Conservation (phyloP, 2,113 vertebrate genomes). For the Stictonetta naevosa region DNA sequence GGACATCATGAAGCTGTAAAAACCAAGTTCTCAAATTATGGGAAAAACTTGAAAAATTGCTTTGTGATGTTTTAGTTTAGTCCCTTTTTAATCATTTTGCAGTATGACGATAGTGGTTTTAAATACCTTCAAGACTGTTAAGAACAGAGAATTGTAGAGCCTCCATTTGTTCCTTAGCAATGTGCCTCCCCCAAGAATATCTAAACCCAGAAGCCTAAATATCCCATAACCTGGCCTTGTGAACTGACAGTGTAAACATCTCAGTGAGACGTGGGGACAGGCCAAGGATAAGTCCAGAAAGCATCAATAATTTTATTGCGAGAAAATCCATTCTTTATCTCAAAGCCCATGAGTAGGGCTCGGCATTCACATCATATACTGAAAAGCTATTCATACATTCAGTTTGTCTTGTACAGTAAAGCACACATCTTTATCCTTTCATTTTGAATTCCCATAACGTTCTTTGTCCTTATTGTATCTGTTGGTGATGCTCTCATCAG, state of each 20-base stretch:
- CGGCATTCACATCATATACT: background rate
- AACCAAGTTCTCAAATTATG: background rate
- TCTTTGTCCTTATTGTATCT: slow-evolving; percentile 25
- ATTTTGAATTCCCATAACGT: background rate
- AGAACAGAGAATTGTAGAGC: background rate
- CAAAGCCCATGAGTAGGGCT: background rate
- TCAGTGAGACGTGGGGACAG: background rate
- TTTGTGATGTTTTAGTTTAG: background rate
- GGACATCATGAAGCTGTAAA: background rate
- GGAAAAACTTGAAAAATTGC: background rate
- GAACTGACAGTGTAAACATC: background rate
- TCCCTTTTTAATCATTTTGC: background rate
- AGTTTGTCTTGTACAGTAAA: background rate
- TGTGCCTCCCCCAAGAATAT: background rate
- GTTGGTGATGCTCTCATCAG: slow-evolving; percentile 7
- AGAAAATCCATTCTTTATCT: background rate
- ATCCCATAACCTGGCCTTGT: background rate
- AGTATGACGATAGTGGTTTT: background rate
- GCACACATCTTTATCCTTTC: background rate
- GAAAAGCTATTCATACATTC: background rate
- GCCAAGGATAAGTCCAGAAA: background rate
- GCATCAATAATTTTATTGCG: background rate
- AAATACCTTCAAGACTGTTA: background rate
- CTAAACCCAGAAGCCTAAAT: background rate
- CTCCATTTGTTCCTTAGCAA: background rate